Evolutionary conservation across 2,888 invertebrate species (phyloP), one percentile per base, ranked within the genome.

Genomic region (Polydrusus tereticollis): DNA sequence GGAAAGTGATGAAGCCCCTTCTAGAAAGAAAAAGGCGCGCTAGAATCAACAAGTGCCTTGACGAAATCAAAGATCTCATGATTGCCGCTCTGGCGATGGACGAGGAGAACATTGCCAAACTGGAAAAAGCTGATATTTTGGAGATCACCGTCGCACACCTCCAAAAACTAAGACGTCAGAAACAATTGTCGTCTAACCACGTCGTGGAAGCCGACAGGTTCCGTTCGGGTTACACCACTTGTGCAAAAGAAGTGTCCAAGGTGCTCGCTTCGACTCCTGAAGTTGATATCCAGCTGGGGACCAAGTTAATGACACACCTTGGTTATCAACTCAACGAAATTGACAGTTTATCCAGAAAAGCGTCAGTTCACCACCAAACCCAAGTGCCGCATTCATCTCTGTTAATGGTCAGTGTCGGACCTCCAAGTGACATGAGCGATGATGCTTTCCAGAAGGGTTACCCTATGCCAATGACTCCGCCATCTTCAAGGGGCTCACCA

Each of bases 1-100:
- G 95, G 87, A 96, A 95, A 92, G 95, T 96, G 83, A 95, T 95
- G 94, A 95, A 95, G 86, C 95, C 95, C 81, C 91, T 95, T 91
- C 88, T 96, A 80, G 95, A 96, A 87, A 90, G 95, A 82, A 95
- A 95, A 85, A 90, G 95, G 70, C 90, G 95, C 80, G 95, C 95
- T 77, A 89, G 95, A 84, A 96, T 96, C 88, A 96, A 96, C 87
- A 92, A 94, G 81, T 95, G 95, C 86, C 88, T 96, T 81, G 95
- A 95, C 86, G 95, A 95, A 82, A 89, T 96, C 64, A 95, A 95
- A 86, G 95, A 95, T 85, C 86, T 96, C 83, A 94, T 96, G 93
- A 93, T 94, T 85, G 90, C 91, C 77, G 93, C 94, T 47, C 89
- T 95, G 77, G 94, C 94, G 79, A 91, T 93, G 66, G 94, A 95